Base-by-base conservation (phyloP, 2,797 vertebrate genomes). In the Microhierax caerulescens region DNA sequence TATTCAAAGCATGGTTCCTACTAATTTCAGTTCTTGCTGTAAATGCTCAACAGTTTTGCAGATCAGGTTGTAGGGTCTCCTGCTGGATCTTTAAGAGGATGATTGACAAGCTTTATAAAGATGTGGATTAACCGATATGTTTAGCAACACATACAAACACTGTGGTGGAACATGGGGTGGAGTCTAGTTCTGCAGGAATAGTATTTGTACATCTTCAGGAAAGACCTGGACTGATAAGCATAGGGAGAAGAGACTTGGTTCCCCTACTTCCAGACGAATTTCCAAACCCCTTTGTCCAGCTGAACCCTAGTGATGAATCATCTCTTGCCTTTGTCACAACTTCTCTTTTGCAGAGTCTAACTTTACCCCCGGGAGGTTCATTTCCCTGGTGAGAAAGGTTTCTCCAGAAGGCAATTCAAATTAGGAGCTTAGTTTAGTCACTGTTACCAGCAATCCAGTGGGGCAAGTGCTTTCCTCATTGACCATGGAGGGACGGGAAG, bases 1-100 rank as follows among this genome's bases (percentile, higher is more conserved):
- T 72, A 64, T 78, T 93, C 81, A 75, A 76, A 82, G 57, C 54
- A 21, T 16, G 74, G 32, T 61, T 96, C 51, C 45, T 68, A 47
- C 41, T 15, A 48, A 17, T 57, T 85, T 80, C 22, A 72, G 15
- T 60, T 88, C 36, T 95, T 57, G 39, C 59, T 85, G 14, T 91
- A 84, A 91, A 41, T 77, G 68, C 45, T 70, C 75, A 85, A 18
- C 17, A 47, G 25, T 83, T 91, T 64, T 95, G 25, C 45, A 77
- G 82, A 54, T 68, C 81, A 74, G 48, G 23, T 32, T 80, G 23
- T 30, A 48, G 17, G n/a, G 39, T 85, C 39, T 94, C 41, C 36
- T 75, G 11, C 27, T 83, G 54, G 32, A 34, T 92, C 65, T 34
- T 28, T 15, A 36, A 59, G 41, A 85, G 41, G 37, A 68, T 54